Evolutionary conservation across 2,797 vertebrate species (phyloP).

Genomic region (Nasua narica): DNA sequence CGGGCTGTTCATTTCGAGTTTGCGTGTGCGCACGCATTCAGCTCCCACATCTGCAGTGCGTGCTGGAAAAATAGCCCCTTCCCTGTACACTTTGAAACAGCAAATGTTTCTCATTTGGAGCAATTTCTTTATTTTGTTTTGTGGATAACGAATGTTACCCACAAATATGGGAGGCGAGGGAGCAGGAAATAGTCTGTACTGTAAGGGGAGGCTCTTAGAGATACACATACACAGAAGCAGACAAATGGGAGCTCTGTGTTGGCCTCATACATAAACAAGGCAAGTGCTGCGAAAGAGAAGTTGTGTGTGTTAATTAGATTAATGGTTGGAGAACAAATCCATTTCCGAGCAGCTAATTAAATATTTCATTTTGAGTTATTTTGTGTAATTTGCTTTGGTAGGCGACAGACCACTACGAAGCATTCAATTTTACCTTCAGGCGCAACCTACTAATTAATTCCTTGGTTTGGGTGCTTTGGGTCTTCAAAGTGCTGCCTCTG

Average conservation of each 20-base stretch:
- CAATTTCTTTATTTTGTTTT: constrained; percentile 63
- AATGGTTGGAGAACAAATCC: constrained; percentile 46
- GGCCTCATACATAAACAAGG: neutral
- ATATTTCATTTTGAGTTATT: constrained; percentile 60
- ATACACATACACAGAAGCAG: accelerated
- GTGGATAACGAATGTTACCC: constrained; percentile 32
- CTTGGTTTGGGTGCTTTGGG: neutral
- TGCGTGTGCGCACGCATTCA: constrained; percentile 4
- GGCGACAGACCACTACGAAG: constrained; percentile 23
- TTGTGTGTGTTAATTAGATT: constrained; percentile 42
- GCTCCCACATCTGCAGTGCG: neutral
- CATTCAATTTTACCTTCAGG: constrained; percentile 31
- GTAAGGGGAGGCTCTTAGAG: constrained; percentile 2
- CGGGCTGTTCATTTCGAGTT: constrained; percentile 36
- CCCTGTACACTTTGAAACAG: constrained; percentile 1
- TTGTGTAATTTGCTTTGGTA: constrained; percentile 60
- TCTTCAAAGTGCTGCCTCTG: neutral
- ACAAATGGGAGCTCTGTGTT: neutral
- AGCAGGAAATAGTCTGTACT: constrained; percentile 9
- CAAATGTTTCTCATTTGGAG: constrained; percentile 37
- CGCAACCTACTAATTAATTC: neutral
- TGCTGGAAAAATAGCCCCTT: neutral
- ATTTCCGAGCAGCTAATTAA: constrained; percentile 46
- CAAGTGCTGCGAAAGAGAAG: neutral
- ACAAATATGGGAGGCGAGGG: constrained; percentile 14